Conservation (phyloP, 2,797 vertebrate genomes). For the Vultur gryphus region DNA sequence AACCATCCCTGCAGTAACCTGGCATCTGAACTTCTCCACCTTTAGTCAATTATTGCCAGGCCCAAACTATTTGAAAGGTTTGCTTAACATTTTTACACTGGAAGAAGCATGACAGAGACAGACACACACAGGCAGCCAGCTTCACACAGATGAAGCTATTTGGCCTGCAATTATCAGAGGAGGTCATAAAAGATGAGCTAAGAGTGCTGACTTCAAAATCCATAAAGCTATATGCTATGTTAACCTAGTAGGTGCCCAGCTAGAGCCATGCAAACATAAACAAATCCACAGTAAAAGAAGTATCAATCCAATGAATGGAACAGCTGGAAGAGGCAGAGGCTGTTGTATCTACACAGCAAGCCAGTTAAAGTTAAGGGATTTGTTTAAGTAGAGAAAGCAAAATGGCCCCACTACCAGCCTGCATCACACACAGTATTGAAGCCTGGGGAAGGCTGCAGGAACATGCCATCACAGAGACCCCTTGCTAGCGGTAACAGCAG, state of each 20-base stretch:
- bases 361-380: background rate
- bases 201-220: background rate
- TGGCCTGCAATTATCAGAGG: background rate
- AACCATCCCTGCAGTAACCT: background rate
- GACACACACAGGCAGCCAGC: too few species aligned
- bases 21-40: background rate
- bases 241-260: background rate
- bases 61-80: background rate
- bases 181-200: background rate
- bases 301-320: background rate
- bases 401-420: background rate
- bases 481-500: background rate
- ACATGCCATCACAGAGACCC: background rate
- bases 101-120: background rate
- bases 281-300: background rate
- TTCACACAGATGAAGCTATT: background rate
- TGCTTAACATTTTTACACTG: background rate
- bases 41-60: background rate
- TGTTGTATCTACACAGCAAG: background rate
- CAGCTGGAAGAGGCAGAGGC: background rate
- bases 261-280: background rate
- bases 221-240: background rate
- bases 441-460: background rate
- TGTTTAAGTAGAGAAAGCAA: background rate
- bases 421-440: fast-evolving